These are phyloP conservation scores for Monodelphis domestica DNA, from an alignment of 2,797 vertebrate genomes.

Conservation along the genomic window DNA sequence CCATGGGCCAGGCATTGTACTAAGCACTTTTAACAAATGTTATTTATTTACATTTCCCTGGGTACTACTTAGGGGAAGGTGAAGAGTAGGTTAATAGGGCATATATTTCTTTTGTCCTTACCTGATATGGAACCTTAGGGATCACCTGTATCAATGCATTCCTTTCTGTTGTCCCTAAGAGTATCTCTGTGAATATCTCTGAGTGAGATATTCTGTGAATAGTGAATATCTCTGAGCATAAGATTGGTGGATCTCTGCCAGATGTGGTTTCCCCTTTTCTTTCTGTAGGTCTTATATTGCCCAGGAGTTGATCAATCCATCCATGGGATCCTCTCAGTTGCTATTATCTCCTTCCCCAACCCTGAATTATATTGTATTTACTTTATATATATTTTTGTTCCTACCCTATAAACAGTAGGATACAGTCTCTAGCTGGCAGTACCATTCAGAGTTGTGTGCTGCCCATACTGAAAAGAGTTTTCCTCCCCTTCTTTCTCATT, in stretches of 20 bases:
- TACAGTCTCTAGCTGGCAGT: not conserved
- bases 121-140: not conserved
- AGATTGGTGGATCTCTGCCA: not conserved
- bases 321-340: not conserved
- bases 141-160: not conserved
- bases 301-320: not conserved
- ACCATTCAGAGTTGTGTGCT: not conserved
- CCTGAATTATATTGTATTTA: not conserved
- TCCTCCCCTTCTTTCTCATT: not conserved
- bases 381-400: not conserved
- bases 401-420: not conserved
- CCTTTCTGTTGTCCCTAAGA: not conserved
- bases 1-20: not conserved
- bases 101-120: not conserved
- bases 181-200: not conserved
- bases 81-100: not conserved
- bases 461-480: not conserved
- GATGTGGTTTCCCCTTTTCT: not conserved
- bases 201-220: too few species aligned
- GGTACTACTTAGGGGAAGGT: not conserved
- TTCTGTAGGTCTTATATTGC: not conserved
- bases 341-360: not conserved
- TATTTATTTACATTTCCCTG: not conserved
- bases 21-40: not conserved
- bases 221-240: not conserved